Evolutionary conservation across 2,888 invertebrate species (phyloP), one percentile per base, ranked within the genome.

Genomic region (Eudemis profundana): DNA sequence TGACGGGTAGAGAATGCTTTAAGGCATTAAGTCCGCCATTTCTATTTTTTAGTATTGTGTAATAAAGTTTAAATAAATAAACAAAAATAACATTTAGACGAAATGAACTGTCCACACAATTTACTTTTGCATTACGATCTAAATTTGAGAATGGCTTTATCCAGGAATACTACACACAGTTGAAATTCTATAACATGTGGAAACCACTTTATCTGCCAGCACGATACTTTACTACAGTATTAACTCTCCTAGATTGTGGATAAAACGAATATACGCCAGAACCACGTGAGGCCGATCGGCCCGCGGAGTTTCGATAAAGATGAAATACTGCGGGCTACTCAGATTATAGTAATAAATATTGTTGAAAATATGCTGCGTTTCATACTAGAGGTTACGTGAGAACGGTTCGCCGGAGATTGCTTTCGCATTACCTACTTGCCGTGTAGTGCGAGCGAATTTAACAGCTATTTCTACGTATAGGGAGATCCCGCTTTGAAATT

Each of bases 261-360:
- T 65, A 65, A 63, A 59, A 51, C 27, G 64, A 59, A 65, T 51
- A 65, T 65, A 59, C 57, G 64, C 46, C 14, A 38, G 27, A 38
- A 56, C 71, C 78, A 77, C 78, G 77, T 78, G 78, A 72, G 75
- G 70, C 62, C 74, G 77, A 79, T 79, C 71, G 73, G 74, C 72
- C 71, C 73, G 74, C 74, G 65, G 70, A 73, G 71, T 72, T 75
- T 73, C 76, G 82, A 83, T 84, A 83, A 83, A 78, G 70, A 76
- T 82, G 77, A 84, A 77, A 81, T 79, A 84, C 75, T 76, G 74
- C 69, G 77, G 80, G 69, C 66, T 72, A 73, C 79, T 76, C 74
- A 78, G 79, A 82, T 84, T 82, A 83, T 75, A 73, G 74, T 73
- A 77, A 83, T 83, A 84, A 82, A 82, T 84, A 83, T 77, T 74